Evolutionary conservation across 2,113 vertebrate species (phyloP), one percentile per base, ranked within the genome.

Genomic region (Gymnorhina tibicen): DNA sequence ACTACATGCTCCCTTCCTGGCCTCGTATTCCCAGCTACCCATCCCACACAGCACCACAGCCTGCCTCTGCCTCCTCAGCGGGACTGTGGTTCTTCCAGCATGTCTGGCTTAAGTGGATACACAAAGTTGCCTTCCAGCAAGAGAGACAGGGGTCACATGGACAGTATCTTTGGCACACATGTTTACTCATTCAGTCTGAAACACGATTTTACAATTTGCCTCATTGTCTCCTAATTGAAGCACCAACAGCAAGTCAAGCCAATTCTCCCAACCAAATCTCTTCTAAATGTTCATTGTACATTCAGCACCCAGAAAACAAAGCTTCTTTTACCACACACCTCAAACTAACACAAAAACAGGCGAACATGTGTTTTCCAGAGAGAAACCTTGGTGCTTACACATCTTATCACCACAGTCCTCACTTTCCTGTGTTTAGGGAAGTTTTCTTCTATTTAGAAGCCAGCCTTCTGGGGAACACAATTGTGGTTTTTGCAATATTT

Each of bases 161-260:
- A 47, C 23, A 9, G 23, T 70, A 63, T 72, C 91, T 74, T 92
- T 30, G 56, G 52, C 60, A 68, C 39, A 59, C 56, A 39, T 33
- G 81, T 85, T 73, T 79, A 73, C 46, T 85, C 41, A 42, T 56
- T 73, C 63, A 10, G 26, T 24, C 66, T 91, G 87, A 95, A 95
- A 93, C 52, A 84, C 8, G 44, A 42, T 59, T 95, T 94, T 91
- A 59, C 4, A 1, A 63, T 85, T 93, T 94, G 60, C 44, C 37
- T 85, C n/a, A 37, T 74, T 88, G 79, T 89, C 67, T 94, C 69
- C 84, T 68, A 94, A 95, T 89, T 74, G 85, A 97, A 93, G 69
- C 42, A 93, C 39, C 69, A 92, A 30, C 50, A 58, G 39, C 16
- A 75, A 96, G 47, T 82, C 47, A 85, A 96, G 67, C 19, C 55